Evolutionary conservation across 2,888 invertebrate species (phyloP), one percentile per base, ranked within the genome.

Genomic region (Luperina nickerlii): DNA sequence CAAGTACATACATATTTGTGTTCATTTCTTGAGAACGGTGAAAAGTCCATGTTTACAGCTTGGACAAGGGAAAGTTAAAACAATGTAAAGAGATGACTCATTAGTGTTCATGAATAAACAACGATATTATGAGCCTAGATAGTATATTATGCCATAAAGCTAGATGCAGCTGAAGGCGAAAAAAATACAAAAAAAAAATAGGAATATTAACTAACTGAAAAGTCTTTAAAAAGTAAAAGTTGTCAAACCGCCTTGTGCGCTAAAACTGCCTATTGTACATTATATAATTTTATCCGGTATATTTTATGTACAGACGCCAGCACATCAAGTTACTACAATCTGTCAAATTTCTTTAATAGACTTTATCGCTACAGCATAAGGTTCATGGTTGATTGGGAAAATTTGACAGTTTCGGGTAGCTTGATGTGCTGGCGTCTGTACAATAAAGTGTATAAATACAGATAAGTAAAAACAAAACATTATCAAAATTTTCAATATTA

Each of bases 41-140:
- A 57, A 45, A 73, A 2, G 51, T 32, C 42, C 66, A 68, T 73
- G 51, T 78, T 75, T 78, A 74, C 54, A 82, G 68, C 71, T 79
- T 74, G 54, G 68, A 72, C 69, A 79, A 72, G 48, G 65, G 63
- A 71, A 79, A 67, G 45, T 20, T 48, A 71, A 66, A 68, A 86
- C 83, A 79, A 74, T 75, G 79, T 45, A 63, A 74, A 76, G 76
- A 80, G 75, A 74, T 82, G 79, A 81, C 91, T 93, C 92, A 90
- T 92, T 93, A 93, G 92, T 71, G 79, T 83, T 81, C 82, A 90
- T 93, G 92, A 91, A 92, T 92, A 92, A 91, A 90, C 62, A 83
- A 81, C 65, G 71, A 81, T 70, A 76, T 79, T 80, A 45, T 68
- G 75, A 48, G 71, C 72, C 73, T 67, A 79, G 71, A 45, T 74